These are phyloP conservation scores for Ondatra zibethicus DNA, from an alignment of 2,113 vertebrate species.

Conservation along the genomic window DNA sequence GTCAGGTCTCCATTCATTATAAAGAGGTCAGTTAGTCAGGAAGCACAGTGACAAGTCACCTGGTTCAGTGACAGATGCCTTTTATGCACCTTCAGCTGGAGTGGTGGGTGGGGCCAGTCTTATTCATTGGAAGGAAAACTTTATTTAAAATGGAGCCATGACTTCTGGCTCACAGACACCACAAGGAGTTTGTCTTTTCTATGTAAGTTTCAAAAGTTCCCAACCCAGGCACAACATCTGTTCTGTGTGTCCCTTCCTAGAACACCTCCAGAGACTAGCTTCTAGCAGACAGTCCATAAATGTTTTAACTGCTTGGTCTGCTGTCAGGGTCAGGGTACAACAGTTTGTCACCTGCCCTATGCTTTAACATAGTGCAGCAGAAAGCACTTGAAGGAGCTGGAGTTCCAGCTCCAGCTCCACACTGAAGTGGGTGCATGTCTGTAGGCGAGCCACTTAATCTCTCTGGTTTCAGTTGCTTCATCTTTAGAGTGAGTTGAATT, in stretches of 20 bases:
- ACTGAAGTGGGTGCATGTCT: neutral
- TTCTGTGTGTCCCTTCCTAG: neutral
- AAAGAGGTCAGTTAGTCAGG: neutral
- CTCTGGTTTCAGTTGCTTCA: slow-evolving; percentile 52
- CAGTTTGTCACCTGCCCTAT: neutral
- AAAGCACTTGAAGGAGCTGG: neutral
- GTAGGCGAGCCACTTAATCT: neutral
- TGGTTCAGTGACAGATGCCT: neutral
- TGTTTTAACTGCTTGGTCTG: no score
- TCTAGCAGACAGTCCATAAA: neutral
- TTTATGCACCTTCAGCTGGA: neutral
- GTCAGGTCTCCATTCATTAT: neutral
- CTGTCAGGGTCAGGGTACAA: neutral
- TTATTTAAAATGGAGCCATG: neutral
- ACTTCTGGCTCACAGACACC: neutral
- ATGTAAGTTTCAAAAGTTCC: neutral
- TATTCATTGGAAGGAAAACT: neutral
- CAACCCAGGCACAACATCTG: neutral
- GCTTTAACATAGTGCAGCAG: neutral
- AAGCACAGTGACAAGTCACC: neutral
- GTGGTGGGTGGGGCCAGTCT: neutral
- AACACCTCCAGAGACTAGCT: neutral
- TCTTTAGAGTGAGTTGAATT: slow-evolving; percentile 8
- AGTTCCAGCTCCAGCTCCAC: neutral
- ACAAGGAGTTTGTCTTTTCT: neutral